Evolutionary conservation across 2,888 invertebrate species (phyloP).

Genomic region (Nowickia ferox): DNA sequence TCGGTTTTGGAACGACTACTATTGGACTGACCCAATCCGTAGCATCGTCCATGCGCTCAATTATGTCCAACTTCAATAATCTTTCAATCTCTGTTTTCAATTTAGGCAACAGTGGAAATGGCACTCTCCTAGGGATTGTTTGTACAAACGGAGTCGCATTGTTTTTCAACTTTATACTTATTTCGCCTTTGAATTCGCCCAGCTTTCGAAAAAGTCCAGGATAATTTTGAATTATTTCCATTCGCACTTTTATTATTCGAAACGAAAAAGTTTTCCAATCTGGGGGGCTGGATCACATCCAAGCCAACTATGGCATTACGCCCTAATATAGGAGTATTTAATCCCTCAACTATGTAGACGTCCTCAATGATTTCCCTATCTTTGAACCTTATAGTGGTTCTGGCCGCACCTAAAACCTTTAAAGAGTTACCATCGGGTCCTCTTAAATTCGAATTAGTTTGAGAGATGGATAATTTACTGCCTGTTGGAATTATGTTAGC

Average conservation of each 20-base stretch:
- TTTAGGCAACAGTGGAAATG: not conserved
- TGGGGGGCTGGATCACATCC: conserved; percentile 11
- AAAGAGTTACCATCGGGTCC: conserved; percentile 15
- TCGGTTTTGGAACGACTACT: not conserved
- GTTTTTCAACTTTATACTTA: not conserved
- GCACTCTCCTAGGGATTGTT: not conserved
- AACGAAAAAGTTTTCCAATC: not conserved
- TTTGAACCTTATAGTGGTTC: not conserved
- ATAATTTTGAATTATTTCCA: not conserved
- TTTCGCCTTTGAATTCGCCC: conserved; percentile 7
- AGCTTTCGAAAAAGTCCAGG: conserved; percentile 10
- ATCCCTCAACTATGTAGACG: not conserved
- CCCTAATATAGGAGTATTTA: conserved; percentile 31
- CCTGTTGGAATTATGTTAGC: not conserved
- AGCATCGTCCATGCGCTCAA: not conserved
- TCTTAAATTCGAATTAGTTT: conserved; percentile 1
- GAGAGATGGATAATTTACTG: not conserved
- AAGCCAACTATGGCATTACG: conserved; percentile 3
- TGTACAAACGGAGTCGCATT: not conserved
- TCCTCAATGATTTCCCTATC: not conserved
- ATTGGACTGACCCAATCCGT: not conserved
- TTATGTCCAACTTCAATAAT: not conserved
- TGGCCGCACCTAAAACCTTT: conserved; percentile 21
- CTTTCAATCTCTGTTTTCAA: not conserved
- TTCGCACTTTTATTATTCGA: not conserved